phyloP scores from a whole-genome alignment of 2,113 vertebrate genomes.

The Dipodomys stephensi region DNA sequence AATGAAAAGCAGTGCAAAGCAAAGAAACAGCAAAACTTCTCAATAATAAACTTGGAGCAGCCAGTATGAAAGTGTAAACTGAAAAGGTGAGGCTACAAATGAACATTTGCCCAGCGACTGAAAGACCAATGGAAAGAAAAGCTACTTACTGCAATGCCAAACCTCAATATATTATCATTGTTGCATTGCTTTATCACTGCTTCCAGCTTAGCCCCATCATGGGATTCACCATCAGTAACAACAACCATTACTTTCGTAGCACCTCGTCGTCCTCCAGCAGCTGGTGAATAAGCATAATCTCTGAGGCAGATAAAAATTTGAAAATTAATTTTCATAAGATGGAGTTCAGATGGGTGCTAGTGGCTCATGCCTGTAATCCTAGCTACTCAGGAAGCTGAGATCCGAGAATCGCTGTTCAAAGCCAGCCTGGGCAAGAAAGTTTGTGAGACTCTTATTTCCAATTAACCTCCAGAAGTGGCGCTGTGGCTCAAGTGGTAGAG shows the following conservation, averaged over 20 bases:
- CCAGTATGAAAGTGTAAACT: neutral
- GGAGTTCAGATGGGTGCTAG: neutral
- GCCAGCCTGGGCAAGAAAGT: too few relatives aligned
- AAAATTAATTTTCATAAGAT: neutral
- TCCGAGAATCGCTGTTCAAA: too few relatives aligned
- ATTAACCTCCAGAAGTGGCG: too few relatives aligned
- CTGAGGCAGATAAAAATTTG: constrained; percentile 82
- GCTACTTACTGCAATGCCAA: constrained; percentile 95
- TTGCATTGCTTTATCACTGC: constrained; percentile 90
- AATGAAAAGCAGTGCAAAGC: neutral
- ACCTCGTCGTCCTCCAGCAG: constrained; percentile 86
- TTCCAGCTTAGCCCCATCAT: constrained; percentile 84
- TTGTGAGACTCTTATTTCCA: too few relatives aligned
- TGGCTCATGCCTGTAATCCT: too few relatives aligned
- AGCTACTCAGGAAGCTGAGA: too few relatives aligned
- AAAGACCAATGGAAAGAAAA: neutral
- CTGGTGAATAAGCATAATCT: constrained; percentile 84
- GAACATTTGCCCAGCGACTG: neutral
- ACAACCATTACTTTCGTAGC: constrained; percentile 96
- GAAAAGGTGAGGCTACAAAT: neutral
- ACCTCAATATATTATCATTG: constrained; percentile 91
- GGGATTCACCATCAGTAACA: constrained; percentile 96
- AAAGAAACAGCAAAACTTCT: neutral
- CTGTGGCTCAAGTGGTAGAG: too few relatives aligned
- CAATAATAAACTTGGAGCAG: neutral